A percentile compares a stretch with the other conserved stretches of the same genome.
Evolutionary conservation across 1,140 invertebrate genomes (phyloP).

Genomic region (Amyelois transitella): DNA sequence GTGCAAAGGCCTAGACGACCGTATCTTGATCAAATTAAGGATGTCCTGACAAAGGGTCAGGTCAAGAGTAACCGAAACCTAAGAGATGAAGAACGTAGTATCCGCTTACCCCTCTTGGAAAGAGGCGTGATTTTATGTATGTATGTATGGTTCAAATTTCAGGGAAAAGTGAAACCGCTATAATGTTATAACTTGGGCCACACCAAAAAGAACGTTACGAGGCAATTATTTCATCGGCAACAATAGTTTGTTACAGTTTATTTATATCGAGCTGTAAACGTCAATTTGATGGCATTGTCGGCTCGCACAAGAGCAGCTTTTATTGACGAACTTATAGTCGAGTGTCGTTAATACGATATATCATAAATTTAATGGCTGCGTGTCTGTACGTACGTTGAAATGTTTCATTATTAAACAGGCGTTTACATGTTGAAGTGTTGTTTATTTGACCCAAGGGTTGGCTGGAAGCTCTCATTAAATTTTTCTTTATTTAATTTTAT

Average conservation of each 20-base stretch:
- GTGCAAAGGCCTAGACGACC: too few species aligned
- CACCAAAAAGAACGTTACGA: background rate
- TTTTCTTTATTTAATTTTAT: too few species aligned
- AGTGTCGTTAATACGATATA: background rate
- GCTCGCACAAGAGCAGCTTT: background rate
- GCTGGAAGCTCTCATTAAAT: too few species aligned
- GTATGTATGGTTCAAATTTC: too few species aligned
- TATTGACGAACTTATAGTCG: too few species aligned
- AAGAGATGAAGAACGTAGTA: too few species aligned
- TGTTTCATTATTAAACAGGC: background rate
- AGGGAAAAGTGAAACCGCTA: background rate
- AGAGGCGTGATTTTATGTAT: too few species aligned
- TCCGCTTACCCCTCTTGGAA: too few species aligned
- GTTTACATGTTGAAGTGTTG: background rate
- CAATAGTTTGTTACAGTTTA: constrained; percentile 29
- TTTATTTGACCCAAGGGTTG: too few species aligned
- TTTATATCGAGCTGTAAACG: constrained; percentile 37
- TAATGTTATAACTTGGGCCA: background rate
- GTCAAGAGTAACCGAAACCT: too few species aligned
- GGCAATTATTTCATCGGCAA: constrained; percentile 8
- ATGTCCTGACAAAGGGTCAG: too few species aligned
- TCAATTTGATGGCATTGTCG: constrained; percentile 19
- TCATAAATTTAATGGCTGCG: background rate
- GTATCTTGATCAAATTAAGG: too few species aligned
- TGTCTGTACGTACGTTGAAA: background rate